Percentiles rank a stretch among this genome's conserved stretches.
Evolutionary conservation across 1,140 invertebrate genomes (phyloP).

Genomic region (Amphibalanus amphitrite): DNA sequence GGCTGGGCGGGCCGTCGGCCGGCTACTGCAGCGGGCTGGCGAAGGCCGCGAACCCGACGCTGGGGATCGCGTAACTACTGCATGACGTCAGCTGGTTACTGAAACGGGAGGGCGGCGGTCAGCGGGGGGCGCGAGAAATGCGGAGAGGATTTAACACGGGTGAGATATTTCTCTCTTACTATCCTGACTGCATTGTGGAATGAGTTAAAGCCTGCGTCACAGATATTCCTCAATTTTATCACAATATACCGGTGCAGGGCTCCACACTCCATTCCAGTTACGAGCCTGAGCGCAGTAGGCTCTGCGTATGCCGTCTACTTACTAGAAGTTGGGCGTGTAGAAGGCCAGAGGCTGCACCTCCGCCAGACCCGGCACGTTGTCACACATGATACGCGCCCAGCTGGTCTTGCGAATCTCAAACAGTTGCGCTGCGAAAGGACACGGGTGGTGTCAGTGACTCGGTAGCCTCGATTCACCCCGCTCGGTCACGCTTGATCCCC

Average conservation of each 20-base stretch:
- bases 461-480: too few species aligned
- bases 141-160: not conserved
- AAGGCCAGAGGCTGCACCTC: conserved; percentile 35
- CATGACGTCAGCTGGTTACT: not conserved
- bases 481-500: too few species aligned
- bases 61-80: not conserved
- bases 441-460: too few species aligned
- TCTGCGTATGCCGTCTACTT: not conserved
- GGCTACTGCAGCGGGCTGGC: not conserved
- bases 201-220: not conserved
- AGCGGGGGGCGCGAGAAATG: too few species aligned
- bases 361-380: conserved; percentile 34
- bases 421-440: conserved; percentile 33
- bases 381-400: conserved; percentile 36
- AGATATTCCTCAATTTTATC: not conserved
- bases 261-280: not conserved
- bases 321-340: conserved; percentile 9
- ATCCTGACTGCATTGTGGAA: not conserved
- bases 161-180: not conserved
- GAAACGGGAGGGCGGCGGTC: too few species aligned
- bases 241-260: not conserved
- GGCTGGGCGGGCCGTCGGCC: too few species aligned
- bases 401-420: conserved; percentile 33
- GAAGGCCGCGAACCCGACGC: not conserved
- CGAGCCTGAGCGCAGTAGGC: not conserved